Conservation (phyloP, 2,888 invertebrate genomes). For the Pandemis heparana region DNA sequence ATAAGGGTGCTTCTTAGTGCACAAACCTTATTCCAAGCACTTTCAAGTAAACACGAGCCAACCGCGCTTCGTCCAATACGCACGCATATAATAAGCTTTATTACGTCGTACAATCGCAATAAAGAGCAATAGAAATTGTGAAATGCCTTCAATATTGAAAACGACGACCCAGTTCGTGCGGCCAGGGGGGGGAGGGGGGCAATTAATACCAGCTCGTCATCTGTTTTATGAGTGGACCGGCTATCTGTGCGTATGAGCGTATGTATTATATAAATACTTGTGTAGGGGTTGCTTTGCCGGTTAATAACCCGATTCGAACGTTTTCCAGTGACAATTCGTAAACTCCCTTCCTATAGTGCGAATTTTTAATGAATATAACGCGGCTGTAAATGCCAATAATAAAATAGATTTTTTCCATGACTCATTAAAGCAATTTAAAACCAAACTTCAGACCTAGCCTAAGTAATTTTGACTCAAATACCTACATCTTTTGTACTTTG, state of each 20-base stretch:
- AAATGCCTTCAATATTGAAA: slow-evolving; percentile 80
- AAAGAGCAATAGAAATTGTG: slow-evolving; percentile 78
- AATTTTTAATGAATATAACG: too few species aligned
- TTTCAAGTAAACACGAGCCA: not conserved
- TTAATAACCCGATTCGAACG: slow-evolving; percentile 1
- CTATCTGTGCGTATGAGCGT: not conserved
- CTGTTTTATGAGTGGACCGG: slow-evolving; percentile 57
- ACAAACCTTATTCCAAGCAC: not conserved
- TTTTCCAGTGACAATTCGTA: not conserved
- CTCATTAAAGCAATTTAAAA: too few species aligned
- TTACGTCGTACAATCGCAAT: slow-evolving; percentile 69
- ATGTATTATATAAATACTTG: slow-evolving; percentile 10
- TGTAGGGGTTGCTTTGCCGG: slow-evolving; percentile 18
- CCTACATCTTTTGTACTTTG: too few species aligned
- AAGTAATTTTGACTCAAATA: too few species aligned
- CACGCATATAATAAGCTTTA: slow-evolving; percentile 56
- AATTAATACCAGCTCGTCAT: slow-evolving; percentile 72
- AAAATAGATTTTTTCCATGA: too few species aligned
- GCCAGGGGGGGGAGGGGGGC: slow-evolving; percentile 54
- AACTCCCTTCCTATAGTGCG: not conserved
- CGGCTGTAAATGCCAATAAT: too few species aligned
- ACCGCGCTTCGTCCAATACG: slow-evolving; percentile 4
- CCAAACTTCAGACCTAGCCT: too few species aligned
- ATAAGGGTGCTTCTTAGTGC: not conserved
- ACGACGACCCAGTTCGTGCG: slow-evolving; percentile 76